Evolutionary conservation across 2,113 vertebrate genomes (phyloP).

Genomic region (Zapornia atra): DNA sequence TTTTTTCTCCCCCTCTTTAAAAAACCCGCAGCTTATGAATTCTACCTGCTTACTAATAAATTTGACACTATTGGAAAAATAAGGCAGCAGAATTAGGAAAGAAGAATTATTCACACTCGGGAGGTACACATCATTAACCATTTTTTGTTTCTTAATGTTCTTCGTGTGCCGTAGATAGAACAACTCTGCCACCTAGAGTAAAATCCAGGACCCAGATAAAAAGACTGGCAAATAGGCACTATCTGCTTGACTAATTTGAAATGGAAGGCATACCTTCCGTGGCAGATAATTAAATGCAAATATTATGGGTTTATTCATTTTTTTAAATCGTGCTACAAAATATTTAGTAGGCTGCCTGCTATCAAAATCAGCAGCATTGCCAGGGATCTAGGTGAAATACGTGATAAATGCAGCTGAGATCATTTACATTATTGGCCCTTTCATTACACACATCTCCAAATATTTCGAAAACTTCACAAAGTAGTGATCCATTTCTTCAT

Average conservation of each 20-base stretch:
- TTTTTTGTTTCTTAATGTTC: conserved; percentile 36
- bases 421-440: conserved; percentile 7
- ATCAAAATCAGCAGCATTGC: not conserved
- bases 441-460: not conserved
- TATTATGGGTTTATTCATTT: not conserved
- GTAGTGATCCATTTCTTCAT: not conserved
- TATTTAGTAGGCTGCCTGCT: not conserved
- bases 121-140: conserved; percentile 55
- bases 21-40: conserved; percentile 4
- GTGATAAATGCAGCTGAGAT: not conserved
- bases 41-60: conserved; percentile 64
- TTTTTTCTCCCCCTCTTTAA: not conserved
- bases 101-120: conserved; percentile 50
- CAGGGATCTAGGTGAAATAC: not conserved
- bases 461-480: not conserved
- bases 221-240: not conserved
- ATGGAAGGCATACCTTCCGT: not conserved
- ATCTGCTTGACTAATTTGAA: not conserved
- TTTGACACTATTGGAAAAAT: conserved; percentile 68
- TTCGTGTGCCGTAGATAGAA: not conserved
- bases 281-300: conserved; percentile 33
- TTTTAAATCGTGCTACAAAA: not conserved
- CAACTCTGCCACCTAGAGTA: conserved; percentile 76
- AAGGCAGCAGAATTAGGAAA: conserved; percentile 63
- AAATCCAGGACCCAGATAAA: not conserved